These are phyloP conservation scores for Periphyllus acericola DNA, from an alignment of 2,888 invertebrate species.

Conservation along the genomic window DNA sequence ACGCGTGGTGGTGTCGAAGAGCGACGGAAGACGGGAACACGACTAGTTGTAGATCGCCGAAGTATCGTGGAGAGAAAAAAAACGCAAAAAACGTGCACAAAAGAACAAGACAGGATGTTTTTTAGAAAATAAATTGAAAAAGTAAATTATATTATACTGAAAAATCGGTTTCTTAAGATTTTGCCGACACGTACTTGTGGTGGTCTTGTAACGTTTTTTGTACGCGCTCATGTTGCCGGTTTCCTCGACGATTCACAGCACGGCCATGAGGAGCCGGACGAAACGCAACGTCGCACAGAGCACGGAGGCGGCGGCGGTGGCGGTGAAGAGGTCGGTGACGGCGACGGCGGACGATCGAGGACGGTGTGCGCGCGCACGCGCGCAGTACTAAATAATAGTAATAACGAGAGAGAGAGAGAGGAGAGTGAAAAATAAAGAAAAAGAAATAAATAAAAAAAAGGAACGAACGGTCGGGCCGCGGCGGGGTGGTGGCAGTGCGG, in stretches of 20 bases:
- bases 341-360: neutral
- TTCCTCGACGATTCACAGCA: constrained; percentile 52
- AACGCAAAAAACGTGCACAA: too few relatives aligned
- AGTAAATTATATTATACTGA: too few relatives aligned
- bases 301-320: neutral
- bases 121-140: too few relatives aligned
- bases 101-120: too few relatives aligned
- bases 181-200: constrained; percentile 50
- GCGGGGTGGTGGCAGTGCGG: neutral
- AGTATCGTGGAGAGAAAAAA: too few relatives aligned
- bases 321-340: neutral
- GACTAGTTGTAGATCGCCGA: too few relatives aligned
- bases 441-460: too few relatives aligned
- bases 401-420: constrained; percentile 9
- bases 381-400: constrained; percentile 37
- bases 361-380: constrained; percentile 36
- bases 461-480: neutral
- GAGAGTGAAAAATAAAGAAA: neutral
- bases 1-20: too few relatives aligned
- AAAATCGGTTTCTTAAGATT: neutral
- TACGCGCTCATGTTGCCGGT: constrained; percentile 61
- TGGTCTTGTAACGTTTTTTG: constrained; percentile 62
- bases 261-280: constrained; percentile 47
- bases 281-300: constrained; percentile 56
- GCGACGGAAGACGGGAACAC: too few relatives aligned